Evolutionary conservation across 1,140 invertebrate genomes (phyloP), one percentile per base, ranked within the genome.

Genomic region (Anastrepha ludens): DNA sequence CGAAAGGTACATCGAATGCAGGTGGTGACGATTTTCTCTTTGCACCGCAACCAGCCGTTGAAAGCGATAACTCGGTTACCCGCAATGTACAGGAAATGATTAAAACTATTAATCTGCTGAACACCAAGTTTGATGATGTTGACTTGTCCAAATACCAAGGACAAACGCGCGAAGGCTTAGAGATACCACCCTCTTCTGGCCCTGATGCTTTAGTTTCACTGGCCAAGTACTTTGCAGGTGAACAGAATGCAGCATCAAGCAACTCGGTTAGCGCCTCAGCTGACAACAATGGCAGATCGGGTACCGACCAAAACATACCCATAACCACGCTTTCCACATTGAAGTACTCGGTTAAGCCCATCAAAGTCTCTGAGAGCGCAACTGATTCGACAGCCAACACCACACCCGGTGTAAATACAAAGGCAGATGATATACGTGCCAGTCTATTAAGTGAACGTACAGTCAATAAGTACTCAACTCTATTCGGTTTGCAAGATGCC

Each of bases 151-250:
- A 88, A 58, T 58, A 59, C 41, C 62, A 58, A 60, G 88, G 78
- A 15, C 89, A 90, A 6, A 94, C 93, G 47, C 93, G 95, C 88
- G 94, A 94, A 70, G 96, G 96, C 47, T 93, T 96, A 41, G 93
- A 95, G 29, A 95, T 96, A 44, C 96, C 96, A 15, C 95, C 95
- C 20, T 96, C 96, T 2, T 95, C 96, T 0, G 96, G 96, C 0
- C 96, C 96, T 2, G 96, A 96, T 90, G 96, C 96, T 1, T 92
- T 97, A 3, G 96, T 97, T 90, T 96, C 96, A 2, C 91, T 97
- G 62, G 96, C 96, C 41, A 94, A 96, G 88, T 97, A 97, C 89
- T 97, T 97, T 91, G 96, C 96, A 17, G 95, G 95, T 85, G 93
- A 95, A 86, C 95, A 96, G 88, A 95, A 95, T 89, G 94, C 95